A percentile compares a stretch with the other conserved stretches of the same genome.
phyloP scores from a whole-genome alignment of 2,113 vertebrate species.

The Brachirus orientalis region DNA sequence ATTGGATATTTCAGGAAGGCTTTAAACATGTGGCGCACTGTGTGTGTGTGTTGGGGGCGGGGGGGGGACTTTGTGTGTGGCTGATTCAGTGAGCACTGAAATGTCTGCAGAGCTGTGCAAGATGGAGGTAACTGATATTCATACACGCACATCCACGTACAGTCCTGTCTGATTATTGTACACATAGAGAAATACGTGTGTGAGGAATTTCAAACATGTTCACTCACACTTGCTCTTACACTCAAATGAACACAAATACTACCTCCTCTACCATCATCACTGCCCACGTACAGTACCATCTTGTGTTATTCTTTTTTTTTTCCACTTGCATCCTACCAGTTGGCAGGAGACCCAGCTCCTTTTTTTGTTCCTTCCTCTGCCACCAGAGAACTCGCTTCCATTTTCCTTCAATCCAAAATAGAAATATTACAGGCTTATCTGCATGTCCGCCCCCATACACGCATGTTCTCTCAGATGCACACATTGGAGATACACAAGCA shows the following conservation, averaged over 20 bases:
- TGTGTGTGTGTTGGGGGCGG: no score
- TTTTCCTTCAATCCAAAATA: conserved; percentile 54
- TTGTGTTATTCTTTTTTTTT: conserved; percentile 45
- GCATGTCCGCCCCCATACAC: conserved; percentile 51
- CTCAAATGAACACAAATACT: conserved; percentile 6
- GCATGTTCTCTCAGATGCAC: conserved; percentile 18
- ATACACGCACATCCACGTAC: not conserved
- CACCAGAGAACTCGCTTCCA: conserved; percentile 35
- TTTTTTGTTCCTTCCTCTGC: conserved; percentile 47
- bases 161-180: conserved; percentile 1
- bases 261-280: conserved; percentile 11
- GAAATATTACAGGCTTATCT: conserved; percentile 71
- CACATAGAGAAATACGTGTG: not conserved
- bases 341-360: conserved; percentile 43
- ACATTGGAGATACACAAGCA: conserved; percentile 15
- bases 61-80: conserved; percentile 2
- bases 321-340: conserved; percentile 43
- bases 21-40: conserved; percentile 33
- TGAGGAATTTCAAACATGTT: conserved; percentile 1
- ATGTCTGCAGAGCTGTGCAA: conserved; percentile 13
- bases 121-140: conserved; percentile 29
- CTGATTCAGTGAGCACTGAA: conserved; percentile 23
- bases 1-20: conserved; percentile 47
- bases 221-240: conserved; percentile 9
- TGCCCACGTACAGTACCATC: conserved; percentile 53